These are phyloP conservation scores for Sebastes nivosus DNA, from an alignment of 2,797 vertebrate genomes.

Conservation along the genomic window DNA sequence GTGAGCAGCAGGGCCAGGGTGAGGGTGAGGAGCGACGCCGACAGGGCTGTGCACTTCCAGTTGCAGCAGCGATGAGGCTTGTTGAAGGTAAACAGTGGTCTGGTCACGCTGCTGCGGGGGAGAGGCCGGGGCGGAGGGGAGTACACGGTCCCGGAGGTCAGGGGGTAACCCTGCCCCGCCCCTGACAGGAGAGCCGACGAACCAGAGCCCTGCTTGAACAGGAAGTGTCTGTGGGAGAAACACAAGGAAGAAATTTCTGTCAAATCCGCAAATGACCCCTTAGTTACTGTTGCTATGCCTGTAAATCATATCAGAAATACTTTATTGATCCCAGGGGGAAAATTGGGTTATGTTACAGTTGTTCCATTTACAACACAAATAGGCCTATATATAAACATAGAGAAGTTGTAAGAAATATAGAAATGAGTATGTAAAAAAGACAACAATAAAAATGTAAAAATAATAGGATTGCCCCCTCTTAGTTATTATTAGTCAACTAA, in stretches of 20 bases:
- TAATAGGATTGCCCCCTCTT: no score
- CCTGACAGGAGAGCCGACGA: slow-evolving; percentile 95
- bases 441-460: no score
- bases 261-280: neutral
- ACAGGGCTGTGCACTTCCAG: slow-evolving; percentile 96
- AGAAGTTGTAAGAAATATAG: neutral
- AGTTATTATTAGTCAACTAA: no score
- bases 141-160: slow-evolving; percentile 96
- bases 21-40: slow-evolving; percentile 92
- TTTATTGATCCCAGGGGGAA: neutral
- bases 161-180: slow-evolving; percentile 93
- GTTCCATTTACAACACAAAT: neutral
- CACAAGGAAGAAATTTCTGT: neutral
- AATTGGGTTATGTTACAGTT: neutral
- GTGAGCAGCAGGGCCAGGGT: slow-evolving; percentile 92
- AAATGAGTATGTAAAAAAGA: neutral
- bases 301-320: neutral
- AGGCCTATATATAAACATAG: neutral
- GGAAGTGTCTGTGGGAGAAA: slow-evolving; percentile 88
- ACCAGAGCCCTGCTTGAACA: slow-evolving; percentile 96
- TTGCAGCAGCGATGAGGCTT: slow-evolving; percentile 97
- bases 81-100: slow-evolving; percentile 95
- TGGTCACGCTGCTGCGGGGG: slow-evolving; percentile 92
- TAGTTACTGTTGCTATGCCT: neutral
- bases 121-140: slow-evolving; percentile 94